These are phyloP conservation scores for Cryptocheilus praepositus DNA, from an alignment of 2,888 invertebrate species.

Conservation along the genomic window DNA sequence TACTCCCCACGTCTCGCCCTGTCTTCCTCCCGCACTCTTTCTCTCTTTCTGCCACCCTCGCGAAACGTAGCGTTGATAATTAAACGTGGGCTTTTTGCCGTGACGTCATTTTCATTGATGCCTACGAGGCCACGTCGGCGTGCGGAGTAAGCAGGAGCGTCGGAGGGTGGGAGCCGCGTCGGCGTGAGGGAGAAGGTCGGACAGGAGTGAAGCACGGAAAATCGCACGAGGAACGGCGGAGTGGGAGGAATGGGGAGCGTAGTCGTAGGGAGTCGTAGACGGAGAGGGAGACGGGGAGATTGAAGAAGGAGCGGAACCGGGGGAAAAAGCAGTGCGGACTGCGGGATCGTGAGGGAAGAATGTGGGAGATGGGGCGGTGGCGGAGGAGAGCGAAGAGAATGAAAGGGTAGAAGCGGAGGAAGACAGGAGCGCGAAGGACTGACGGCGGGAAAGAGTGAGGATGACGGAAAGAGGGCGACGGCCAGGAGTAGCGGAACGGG, in stretches of 20 bases:
- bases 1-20: neutral
- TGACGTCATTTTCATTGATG: constrained; percentile 79
- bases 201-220: no score
- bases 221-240: no score
- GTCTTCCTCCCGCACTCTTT: neutral
- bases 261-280: no score
- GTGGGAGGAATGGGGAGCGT: no score
- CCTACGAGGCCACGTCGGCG: constrained; percentile 69
- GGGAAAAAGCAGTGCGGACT: constrained; percentile 1
- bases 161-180: neutral
- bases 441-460: constrained; percentile 17
- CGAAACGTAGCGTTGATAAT: constrained; percentile 66
- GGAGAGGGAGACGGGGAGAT: no score
- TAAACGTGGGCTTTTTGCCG: constrained; percentile 72
- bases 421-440: constrained; percentile 20
- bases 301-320: constrained; percentile 57
- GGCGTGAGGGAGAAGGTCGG: neutral
- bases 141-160: constrained; percentile 4
- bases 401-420: no score
- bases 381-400: constrained; percentile 13
- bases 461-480: constrained; percentile 32
- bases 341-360: constrained; percentile 15
- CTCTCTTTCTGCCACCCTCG: constrained; percentile 10
- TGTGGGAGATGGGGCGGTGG: constrained; percentile 34
- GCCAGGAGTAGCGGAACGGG: constrained; percentile 24